Percentiles rank a stretch among this genome's conserved stretches.
These are phyloP conservation scores for Helleia helle DNA, from an alignment of 2,888 invertebrate genomes.

Conservation along the genomic window DNA sequence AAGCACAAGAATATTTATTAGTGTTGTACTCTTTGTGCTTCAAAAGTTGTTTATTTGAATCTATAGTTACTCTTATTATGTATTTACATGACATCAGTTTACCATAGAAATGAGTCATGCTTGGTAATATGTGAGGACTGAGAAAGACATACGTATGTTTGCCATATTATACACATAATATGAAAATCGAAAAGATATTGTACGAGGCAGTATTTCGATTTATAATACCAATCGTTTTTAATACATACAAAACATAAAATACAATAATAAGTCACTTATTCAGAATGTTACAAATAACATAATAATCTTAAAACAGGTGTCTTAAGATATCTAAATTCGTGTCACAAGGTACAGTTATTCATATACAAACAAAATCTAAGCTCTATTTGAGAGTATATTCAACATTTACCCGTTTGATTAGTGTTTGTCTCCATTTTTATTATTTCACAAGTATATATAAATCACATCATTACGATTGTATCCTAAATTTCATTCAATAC, in stretches of 20 bases:
- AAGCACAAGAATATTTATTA: too few relatives aligned
- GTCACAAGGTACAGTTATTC: constrained; percentile 61
- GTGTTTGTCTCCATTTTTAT: constrained; percentile 62
- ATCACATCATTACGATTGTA: constrained; percentile 56
- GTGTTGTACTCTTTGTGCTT: too few relatives aligned
- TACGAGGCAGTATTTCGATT: neutral
- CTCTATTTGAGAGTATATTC: constrained; percentile 29
- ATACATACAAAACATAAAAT: constrained; percentile 7
- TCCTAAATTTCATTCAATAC: constrained; percentile 12
- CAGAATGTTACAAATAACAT: neutral
- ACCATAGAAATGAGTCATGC: constrained; percentile 55
- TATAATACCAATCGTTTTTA: neutral
- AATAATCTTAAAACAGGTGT: constrained; percentile 26
- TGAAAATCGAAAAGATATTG: neutral
- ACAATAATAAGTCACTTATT: neutral
- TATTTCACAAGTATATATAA: constrained; percentile 27
- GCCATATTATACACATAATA: constrained; percentile 9
- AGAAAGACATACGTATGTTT: constrained; percentile 24
- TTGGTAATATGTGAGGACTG: constrained; percentile 25
- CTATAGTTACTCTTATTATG: too few relatives aligned
- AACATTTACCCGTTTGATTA: constrained; percentile 61
- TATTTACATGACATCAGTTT: too few relatives aligned
- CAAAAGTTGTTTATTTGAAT: too few relatives aligned
- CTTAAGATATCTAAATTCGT: constrained; percentile 44
- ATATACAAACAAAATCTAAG: constrained; percentile 56